These are phyloP conservation scores for Anolis apletophallus DNA, from an alignment of 2,797 vertebrate genomes.

Conservation along the genomic window DNA sequence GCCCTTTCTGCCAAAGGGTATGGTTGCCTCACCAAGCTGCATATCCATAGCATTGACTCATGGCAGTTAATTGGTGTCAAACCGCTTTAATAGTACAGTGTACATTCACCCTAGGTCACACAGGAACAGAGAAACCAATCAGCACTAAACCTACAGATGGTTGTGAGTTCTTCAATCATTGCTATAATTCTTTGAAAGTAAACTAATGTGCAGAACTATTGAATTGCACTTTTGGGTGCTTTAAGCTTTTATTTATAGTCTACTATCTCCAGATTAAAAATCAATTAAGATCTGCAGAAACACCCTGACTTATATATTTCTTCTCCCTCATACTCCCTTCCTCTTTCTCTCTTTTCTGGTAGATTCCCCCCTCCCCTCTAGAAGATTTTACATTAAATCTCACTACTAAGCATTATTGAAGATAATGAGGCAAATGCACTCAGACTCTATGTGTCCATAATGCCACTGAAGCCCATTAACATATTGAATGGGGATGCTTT, in stretches of 20 bases:
- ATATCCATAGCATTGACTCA: no score
- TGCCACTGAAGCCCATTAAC: conserved; percentile 46
- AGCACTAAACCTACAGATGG: conserved; percentile 24
- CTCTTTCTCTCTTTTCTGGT: conserved; percentile 57
- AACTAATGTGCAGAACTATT: conserved; percentile 71
- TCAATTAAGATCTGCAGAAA: conserved; percentile 77
- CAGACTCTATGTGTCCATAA: conserved; percentile 36
- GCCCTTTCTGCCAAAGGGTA: no score
- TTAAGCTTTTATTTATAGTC: conserved; percentile 74
- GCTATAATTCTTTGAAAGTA: conserved; percentile 72
- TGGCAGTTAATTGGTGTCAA: no score
- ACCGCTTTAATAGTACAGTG: no score
- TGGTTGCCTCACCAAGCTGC: no score
- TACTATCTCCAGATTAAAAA: conserved; percentile 77
- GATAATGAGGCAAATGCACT: conserved; percentile 70
- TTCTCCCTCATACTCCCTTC: conserved; percentile 63
- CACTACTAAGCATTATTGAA: conserved; percentile 64
- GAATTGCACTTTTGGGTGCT: conserved; percentile 67
- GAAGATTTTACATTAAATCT: conserved; percentile 78
- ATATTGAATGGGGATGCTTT: conserved; percentile 45
- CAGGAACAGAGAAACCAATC: conserved; percentile 58
- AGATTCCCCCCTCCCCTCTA: conserved; percentile 34
- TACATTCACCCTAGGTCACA: not conserved
- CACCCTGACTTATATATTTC: conserved; percentile 64
- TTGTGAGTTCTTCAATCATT: conserved; percentile 56